A percentile compares a stretch with the other conserved stretches of the same genome.
These are phyloP conservation scores for Drosophila albomicans DNA, from an alignment of 1,140 invertebrate species.

Conservation along the genomic window DNA sequence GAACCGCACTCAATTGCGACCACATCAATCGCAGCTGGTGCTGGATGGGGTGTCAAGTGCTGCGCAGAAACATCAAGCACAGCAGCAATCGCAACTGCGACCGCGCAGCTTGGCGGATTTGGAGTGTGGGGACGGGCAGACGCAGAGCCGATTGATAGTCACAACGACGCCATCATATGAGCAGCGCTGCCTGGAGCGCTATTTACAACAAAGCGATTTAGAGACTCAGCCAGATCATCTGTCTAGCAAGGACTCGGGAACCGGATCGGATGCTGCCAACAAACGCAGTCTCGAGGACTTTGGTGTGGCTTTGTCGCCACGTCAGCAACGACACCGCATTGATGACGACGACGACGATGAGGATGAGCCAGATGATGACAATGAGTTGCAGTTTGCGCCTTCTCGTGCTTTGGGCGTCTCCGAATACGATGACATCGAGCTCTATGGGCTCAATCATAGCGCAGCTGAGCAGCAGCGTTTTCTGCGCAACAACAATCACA, in stretches of 20 bases:
- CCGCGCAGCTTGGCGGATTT: conserved; percentile 69
- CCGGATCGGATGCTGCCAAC: conserved; percentile 77
- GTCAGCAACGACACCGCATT: conserved; percentile 19
- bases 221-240: conserved; percentile 78
- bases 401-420: conserved; percentile 62
- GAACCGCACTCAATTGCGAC: conserved; percentile 66
- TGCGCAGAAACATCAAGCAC: conserved; percentile 34
- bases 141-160: conserved; percentile 68
- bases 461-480: conserved; percentile 65
- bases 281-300: conserved; percentile 80
- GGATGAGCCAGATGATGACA: conserved; percentile 44
- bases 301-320: conserved; percentile 48
- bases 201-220: conserved; percentile 62
- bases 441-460: conserved; percentile 54
- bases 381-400: conserved; percentile 56
- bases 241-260: conserved; percentile 81
- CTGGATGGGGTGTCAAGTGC: conserved; percentile 46
- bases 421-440: conserved; percentile 65
- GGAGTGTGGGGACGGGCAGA: conserved; percentile 31
- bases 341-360: conserved; percentile 45
- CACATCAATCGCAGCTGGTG: conserved; percentile 56
- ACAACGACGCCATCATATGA: conserved; percentile 75
- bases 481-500: conserved; percentile 75
- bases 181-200: conserved; percentile 71
- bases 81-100: conserved; percentile 47